Conservation (phyloP, 2,797 vertebrate genomes). For the Pangasius macronema region DNA sequence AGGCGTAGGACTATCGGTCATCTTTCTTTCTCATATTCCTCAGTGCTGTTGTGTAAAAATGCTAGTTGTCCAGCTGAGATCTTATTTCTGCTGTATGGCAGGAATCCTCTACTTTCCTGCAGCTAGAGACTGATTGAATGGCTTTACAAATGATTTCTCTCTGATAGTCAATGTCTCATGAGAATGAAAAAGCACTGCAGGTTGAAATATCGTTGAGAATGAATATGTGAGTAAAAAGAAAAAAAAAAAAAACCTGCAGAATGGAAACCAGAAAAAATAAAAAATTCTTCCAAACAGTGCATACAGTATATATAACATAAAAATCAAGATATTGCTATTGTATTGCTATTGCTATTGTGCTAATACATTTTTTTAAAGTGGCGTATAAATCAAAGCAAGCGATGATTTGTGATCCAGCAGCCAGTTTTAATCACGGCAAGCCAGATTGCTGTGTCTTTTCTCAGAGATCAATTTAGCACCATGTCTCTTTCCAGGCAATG, state of each 20-base stretch:
- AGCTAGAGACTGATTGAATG: constrained; percentile 52
- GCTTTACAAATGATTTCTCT: constrained; percentile 56
- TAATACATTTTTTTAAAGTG: not conserved
- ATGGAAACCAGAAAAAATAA: not conserved
- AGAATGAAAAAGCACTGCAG: constrained; percentile 29
- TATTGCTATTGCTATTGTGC: not conserved
- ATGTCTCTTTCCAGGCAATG: not conserved
- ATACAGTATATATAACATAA: not conserved
- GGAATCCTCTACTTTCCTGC: constrained; percentile 48
- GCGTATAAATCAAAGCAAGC: not conserved
- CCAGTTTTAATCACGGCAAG: not conserved
- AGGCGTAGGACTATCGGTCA: constrained; percentile 21
- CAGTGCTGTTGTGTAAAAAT: constrained; percentile 44
- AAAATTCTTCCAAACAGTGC: not conserved
- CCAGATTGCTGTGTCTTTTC: not conserved
- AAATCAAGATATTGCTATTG: not conserved
- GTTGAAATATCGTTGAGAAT: not conserved
- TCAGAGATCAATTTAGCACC: not conserved
- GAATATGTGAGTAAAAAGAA: not conserved
- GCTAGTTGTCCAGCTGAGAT: constrained; percentile 56
- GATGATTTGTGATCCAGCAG: not conserved
- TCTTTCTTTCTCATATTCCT: constrained; percentile 23
- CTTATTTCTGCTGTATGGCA: constrained; percentile 56
- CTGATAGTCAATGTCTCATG: constrained; percentile 45
- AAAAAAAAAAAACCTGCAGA: constrained; percentile 19